Evolutionary conservation across 2,797 vertebrate species (phyloP).

Genomic region (Vespertilio murinus): DNA sequence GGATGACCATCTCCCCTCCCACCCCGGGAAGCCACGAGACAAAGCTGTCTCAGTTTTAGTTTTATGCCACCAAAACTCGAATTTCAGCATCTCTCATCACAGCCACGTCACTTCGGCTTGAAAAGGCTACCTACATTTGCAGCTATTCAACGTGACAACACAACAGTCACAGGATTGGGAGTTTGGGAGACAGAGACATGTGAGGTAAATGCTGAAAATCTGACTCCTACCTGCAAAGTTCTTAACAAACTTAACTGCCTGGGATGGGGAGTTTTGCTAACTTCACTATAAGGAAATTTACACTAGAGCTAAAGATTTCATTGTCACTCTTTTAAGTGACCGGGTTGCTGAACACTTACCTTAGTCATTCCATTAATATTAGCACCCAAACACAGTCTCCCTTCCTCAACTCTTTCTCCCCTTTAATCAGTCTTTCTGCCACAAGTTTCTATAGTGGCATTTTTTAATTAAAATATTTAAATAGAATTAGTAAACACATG

Average conservation of each 20-base stretch:
- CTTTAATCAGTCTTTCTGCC: background rate
- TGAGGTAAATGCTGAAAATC: background rate
- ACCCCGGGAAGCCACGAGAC: background rate
- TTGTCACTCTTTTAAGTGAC: background rate
- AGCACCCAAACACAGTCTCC: background rate
- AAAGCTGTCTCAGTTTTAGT: background rate
- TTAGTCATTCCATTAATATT: background rate
- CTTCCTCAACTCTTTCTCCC: background rate
- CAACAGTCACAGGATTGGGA: background rate
- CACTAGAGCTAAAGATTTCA: background rate
- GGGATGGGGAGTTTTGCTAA: background rate
- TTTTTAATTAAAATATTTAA: constrained; percentile 6
- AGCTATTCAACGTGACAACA: background rate
- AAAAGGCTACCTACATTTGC: background rate
- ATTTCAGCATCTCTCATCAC: background rate
- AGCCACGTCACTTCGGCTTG: background rate
- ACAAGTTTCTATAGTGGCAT: background rate
- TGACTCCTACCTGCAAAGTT: background rate
- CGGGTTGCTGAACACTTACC: background rate
- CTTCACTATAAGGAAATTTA: background rate
- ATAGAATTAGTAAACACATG: background rate
- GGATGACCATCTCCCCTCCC: background rate
- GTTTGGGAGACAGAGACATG: background rate
- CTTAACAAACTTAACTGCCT: background rate
- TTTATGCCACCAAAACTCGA: background rate